Percentiles rank a stretch among this genome's conserved stretches.
phyloP scores from a whole-genome alignment of 1,140 invertebrate species.

The Drosophila pseudoananassae region DNA sequence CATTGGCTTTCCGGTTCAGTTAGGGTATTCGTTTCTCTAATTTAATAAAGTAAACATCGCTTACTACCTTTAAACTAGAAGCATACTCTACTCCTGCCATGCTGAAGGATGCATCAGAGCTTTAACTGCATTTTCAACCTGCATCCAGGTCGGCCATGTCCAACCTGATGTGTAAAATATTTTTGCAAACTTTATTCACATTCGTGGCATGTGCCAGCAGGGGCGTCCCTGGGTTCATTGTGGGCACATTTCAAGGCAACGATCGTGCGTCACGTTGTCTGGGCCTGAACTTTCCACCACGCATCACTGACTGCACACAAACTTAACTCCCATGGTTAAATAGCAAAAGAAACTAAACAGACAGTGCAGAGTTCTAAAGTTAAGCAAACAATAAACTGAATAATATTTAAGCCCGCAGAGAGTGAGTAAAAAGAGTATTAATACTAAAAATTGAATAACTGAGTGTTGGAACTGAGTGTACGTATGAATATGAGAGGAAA shows the following conservation, averaged over 20 bases:
- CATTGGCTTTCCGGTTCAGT: background rate
- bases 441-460: background rate
- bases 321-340: constrained; percentile 8
- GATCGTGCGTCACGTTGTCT: constrained; percentile 49
- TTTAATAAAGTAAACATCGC: background rate
- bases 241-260: constrained; percentile 46
- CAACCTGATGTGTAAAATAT: constrained; percentile 57
- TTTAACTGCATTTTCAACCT: constrained; percentile 61
- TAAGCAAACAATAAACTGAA: background rate
- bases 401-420: background rate
- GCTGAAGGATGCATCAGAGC: constrained; percentile 40
- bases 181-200: constrained; percentile 63
- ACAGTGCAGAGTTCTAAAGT: background rate
- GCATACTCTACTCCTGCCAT: background rate
- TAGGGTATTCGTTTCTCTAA: background rate
- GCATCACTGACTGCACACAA: constrained; percentile 18
- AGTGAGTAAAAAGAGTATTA: background rate
- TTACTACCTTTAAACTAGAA: background rate
- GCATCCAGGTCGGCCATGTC: constrained; percentile 25
- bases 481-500: constrained; percentile 3
- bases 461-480: background rate
- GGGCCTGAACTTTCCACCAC: constrained; percentile 20
- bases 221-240: constrained; percentile 27
- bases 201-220: constrained; percentile 38
- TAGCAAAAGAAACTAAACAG: background rate